These are phyloP conservation scores for Liposcelis brunnea DNA, from an alignment of 2,888 invertebrate genomes.

Conservation along the genomic window DNA sequence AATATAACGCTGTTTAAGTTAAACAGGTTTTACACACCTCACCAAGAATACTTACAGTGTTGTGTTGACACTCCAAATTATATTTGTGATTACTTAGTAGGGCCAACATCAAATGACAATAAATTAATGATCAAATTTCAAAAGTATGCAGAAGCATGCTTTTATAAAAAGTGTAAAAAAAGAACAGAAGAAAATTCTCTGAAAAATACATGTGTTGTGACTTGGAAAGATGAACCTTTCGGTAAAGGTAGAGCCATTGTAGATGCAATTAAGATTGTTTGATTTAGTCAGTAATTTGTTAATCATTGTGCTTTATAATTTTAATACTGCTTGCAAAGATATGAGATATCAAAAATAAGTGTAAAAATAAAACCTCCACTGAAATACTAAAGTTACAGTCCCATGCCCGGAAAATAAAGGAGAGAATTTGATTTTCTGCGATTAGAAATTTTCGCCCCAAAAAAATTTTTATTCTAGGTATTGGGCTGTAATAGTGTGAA, in stretches of 20 bases:
- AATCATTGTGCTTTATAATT: too few species aligned
- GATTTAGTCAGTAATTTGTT: too few species aligned
- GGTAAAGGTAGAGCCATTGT: slow-evolving; percentile 15
- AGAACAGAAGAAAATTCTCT: slow-evolving; percentile 32
- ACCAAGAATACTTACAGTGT: slow-evolving; percentile 54
- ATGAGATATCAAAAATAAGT: too few species aligned
- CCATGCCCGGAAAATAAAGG: too few species aligned
- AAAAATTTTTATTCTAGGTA: too few species aligned
- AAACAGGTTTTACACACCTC: slow-evolving; percentile 44
- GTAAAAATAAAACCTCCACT: too few species aligned
- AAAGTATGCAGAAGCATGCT: slow-evolving; percentile 41
- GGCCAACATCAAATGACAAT: slow-evolving; percentile 60
- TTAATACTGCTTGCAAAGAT: too few species aligned
- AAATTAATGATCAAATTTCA: slow-evolving; percentile 48
- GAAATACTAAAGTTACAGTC: too few species aligned
- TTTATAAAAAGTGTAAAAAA: slow-evolving; percentile 33
- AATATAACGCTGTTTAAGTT: slow-evolving; percentile 39
- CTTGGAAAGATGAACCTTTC: slow-evolving; percentile 18
- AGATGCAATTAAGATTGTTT: slow-evolving; percentile 10
- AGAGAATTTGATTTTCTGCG: too few species aligned
- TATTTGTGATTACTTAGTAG: slow-evolving; percentile 49
- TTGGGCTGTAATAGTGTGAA: too few species aligned
- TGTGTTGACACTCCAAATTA: slow-evolving; percentile 45
- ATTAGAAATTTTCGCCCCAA: too few species aligned
- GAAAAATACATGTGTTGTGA: slow-evolving; percentile 40